These are phyloP conservation scores for Myzus persicae DNA, from an alignment of 1,140 invertebrate species.

Conservation along the genomic window DNA sequence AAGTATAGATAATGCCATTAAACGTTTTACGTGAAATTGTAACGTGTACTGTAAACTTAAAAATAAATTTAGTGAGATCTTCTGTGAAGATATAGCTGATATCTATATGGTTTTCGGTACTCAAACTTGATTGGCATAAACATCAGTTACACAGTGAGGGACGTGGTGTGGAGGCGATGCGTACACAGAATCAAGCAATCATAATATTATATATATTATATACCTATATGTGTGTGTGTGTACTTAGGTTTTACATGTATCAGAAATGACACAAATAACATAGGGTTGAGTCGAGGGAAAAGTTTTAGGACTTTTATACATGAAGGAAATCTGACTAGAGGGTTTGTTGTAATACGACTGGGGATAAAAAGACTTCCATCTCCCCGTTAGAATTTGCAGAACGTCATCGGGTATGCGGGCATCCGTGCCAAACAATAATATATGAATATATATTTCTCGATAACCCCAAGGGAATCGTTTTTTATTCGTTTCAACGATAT, in stretches of 20 bases:
- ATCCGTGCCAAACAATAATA: background rate
- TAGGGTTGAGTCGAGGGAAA: background rate
- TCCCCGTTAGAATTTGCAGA: background rate
- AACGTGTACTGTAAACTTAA: background rate
- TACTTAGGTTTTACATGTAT: background rate
- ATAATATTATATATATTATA: background rate
- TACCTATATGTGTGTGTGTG: no score
- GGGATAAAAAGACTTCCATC: slow-evolving; percentile 16
- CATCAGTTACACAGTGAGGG: background rate
- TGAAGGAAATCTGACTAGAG: slow-evolving; percentile 38
- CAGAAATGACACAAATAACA: slow-evolving; percentile 1
- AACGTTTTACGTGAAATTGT: background rate
- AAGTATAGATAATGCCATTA: background rate
- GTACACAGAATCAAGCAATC: background rate
- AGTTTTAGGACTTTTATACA: background rate
- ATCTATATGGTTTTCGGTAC: background rate
- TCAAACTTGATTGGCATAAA: background rate
- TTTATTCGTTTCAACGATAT: slow-evolving; percentile 39
- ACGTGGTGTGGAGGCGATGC: background rate
- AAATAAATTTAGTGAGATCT: background rate
- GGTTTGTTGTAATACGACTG: background rate
- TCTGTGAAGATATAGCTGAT: background rate
- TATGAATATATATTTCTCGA: slow-evolving; percentile 7
- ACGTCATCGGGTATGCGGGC: background rate
- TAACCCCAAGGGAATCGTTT: slow-evolving; percentile 39